These are phyloP conservation scores for Sebastes kiyomatsui DNA, from an alignment of 2,797 vertebrate species.

Conservation along the genomic window DNA sequence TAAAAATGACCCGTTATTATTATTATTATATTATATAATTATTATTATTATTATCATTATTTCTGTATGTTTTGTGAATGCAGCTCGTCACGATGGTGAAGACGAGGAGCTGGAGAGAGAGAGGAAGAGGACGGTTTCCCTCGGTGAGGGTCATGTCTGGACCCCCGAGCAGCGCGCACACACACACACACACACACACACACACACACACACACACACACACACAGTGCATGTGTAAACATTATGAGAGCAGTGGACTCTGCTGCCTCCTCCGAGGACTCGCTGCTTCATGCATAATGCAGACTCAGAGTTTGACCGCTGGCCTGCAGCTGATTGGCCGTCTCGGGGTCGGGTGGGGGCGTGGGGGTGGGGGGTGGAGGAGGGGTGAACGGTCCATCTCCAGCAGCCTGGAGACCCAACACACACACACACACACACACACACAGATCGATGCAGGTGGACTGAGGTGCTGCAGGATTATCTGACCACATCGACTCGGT, in stretches of 20 bases:
- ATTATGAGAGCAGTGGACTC: slow-evolving; percentile 39
- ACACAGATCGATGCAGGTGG: slow-evolving; percentile 43
- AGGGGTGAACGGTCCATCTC: slow-evolving; percentile 37
- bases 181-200: slow-evolving; percentile 33
- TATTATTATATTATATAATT: no score
- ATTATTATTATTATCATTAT: no score
- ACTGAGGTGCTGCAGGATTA: slow-evolving; percentile 41
- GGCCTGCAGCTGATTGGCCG: slow-evolving; percentile 76
- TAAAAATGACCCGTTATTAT: no score
- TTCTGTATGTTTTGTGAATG: background rate
- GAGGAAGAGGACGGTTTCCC: slow-evolving; percentile 20
- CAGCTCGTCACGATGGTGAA: background rate
- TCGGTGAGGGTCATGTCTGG: slow-evolving; percentile 7
- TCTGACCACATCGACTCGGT: slow-evolving; percentile 21
- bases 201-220: slow-evolving; percentile 28
- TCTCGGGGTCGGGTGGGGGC: slow-evolving; percentile 55
- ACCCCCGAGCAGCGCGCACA: slow-evolving; percentile 15
- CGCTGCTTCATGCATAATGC: slow-evolving; percentile 75
- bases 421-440: slow-evolving; percentile 6
- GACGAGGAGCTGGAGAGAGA: background rate
- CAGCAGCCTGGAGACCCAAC: slow-evolving; percentile 21
- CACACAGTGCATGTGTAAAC: slow-evolving; percentile 48
- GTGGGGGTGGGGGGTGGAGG: background rate
- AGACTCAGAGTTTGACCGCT: slow-evolving; percentile 76
- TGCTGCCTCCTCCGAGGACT: slow-evolving; percentile 53